phyloP scores from a whole-genome alignment of 2,888 invertebrate species.

The Sphaerophoria rueppellii region DNA sequence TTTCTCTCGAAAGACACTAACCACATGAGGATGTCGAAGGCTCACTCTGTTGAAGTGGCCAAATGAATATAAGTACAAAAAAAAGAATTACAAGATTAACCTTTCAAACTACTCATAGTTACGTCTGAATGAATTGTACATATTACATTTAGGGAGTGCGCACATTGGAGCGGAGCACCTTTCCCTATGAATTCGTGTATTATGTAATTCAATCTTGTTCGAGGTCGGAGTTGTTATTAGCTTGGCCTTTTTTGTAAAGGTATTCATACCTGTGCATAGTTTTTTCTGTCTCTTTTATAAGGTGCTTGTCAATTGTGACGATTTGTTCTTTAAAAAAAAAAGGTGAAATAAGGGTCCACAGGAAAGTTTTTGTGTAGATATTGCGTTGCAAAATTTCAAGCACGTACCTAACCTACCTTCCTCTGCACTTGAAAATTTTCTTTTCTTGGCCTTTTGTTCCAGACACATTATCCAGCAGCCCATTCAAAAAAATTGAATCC shows the following conservation, averaged over 20 bases:
- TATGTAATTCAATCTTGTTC: slow-evolving; percentile 64
- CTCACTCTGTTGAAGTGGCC: slow-evolving; percentile 57
- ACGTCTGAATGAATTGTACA: slow-evolving; percentile 39
- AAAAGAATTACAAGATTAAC: slow-evolving; percentile 69
- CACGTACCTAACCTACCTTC: slow-evolving; percentile 45
- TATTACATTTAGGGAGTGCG: slow-evolving; percentile 42
- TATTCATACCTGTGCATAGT: slow-evolving; percentile 32
- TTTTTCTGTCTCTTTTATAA: slow-evolving; percentile 41
- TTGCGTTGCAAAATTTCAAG: slow-evolving; percentile 67
- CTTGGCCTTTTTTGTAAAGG: slow-evolving; percentile 57
- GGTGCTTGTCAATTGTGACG: slow-evolving; percentile 66
- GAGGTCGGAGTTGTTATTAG: slow-evolving; percentile 68
- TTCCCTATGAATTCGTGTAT: slow-evolving; percentile 44
- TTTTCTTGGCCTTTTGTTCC: slow-evolving; percentile 38
- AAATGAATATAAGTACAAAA: slow-evolving; percentile 42
- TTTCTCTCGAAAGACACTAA: slow-evolving; percentile 51
- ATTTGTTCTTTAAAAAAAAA: slow-evolving; percentile 14
- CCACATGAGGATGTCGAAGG: slow-evolving; percentile 41
- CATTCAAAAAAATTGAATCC: slow-evolving; percentile 1
- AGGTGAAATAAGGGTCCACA: slow-evolving; percentile 19
- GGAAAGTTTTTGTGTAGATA: not conserved
- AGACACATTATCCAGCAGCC: not conserved
- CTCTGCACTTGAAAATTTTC: slow-evolving; percentile 41
- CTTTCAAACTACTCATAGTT: slow-evolving; percentile 69
- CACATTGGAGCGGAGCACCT: slow-evolving; percentile 37